phyloP scores from a whole-genome alignment of 2,888 invertebrate species.

The Punctoribates punctum region DNA sequence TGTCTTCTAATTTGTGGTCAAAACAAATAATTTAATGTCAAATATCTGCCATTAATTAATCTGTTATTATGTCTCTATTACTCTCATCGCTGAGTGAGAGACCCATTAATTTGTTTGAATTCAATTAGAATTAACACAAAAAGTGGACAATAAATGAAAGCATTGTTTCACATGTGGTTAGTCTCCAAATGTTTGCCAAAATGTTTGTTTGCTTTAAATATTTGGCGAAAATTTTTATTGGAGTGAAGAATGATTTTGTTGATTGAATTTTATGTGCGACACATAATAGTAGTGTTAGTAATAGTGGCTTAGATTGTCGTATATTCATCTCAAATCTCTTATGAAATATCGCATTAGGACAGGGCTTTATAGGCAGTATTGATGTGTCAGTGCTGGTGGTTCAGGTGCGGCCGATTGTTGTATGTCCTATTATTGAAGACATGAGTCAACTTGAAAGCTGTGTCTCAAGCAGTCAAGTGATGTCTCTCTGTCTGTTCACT shows the following conservation, averaged over 20 bases:
- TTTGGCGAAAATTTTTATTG: background rate
- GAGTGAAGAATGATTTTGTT: background rate
- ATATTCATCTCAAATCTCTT: conserved; percentile 20
- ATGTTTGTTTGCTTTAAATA: background rate
- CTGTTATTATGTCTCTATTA: background rate
- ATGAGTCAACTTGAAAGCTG: conserved; percentile 26
- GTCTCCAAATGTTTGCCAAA: background rate
- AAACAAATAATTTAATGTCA: background rate
- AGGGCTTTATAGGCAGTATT: background rate
- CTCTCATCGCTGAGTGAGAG: background rate
- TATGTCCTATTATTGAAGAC: conserved; percentile 28
- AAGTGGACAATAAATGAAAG: background rate
- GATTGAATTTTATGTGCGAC: background rate
- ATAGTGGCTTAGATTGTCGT: conserved; percentile 9
- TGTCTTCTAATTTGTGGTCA: background rate
- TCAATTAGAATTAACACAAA: background rate
- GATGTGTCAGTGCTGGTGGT: background rate
- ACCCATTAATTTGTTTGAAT: background rate
- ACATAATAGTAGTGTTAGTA: conserved; percentile 7
- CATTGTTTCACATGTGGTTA: background rate
- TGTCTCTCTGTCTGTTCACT: background rate
- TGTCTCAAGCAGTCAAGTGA: background rate
- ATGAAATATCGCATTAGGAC: conserved; percentile 23
- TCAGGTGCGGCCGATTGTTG: conserved; percentile 29
- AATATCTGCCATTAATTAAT: background rate